Conservation (phyloP, 2,888 invertebrate genomes). For the Xiphydria camelus region DNA sequence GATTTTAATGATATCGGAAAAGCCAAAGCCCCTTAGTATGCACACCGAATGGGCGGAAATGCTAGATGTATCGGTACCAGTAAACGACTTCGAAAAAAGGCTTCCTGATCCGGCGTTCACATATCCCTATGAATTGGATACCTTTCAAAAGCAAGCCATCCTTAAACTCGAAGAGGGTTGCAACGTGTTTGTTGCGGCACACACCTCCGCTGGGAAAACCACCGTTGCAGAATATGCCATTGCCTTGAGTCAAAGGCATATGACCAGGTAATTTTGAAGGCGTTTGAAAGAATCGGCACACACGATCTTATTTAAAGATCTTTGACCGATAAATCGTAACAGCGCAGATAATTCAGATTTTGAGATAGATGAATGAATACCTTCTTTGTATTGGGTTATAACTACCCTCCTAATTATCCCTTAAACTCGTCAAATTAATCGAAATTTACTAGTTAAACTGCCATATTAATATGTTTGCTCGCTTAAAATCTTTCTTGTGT, state of each 20-base stretch:
- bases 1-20: conserved; percentile 70
- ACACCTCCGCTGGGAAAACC: conserved; percentile 98
- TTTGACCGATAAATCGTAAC: too few species aligned
- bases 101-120: conserved; percentile 83
- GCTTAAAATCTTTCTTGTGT: too few species aligned
- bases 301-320: too few species aligned
- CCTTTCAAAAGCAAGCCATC: conserved; percentile 97
- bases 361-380: too few species aligned
- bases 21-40: conserved; percentile 36
- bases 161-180: conserved; percentile 90
- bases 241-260: conserved; percentile 89
- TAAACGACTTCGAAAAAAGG: conserved; percentile 77
- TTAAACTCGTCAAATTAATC: too few species aligned
- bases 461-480: too few species aligned
- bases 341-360: too few species aligned
- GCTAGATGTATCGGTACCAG: conserved; percentile 79
- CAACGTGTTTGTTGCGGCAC: conserved; percentile 98
- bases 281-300: conserved; percentile 7
- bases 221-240: conserved; percentile 99
- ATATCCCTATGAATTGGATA: conserved; percentile 92
- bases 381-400: too few species aligned
- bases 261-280: conserved; percentile 69
- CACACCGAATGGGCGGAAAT: conserved; percentile 86
- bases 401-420: too few species aligned
- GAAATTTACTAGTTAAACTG: too few species aligned